Percentiles rank a stretch among this genome's conserved stretches.
These are phyloP conservation scores for Macropis europaea DNA, from an alignment of 2,888 invertebrate species.

Conservation along the genomic window DNA sequence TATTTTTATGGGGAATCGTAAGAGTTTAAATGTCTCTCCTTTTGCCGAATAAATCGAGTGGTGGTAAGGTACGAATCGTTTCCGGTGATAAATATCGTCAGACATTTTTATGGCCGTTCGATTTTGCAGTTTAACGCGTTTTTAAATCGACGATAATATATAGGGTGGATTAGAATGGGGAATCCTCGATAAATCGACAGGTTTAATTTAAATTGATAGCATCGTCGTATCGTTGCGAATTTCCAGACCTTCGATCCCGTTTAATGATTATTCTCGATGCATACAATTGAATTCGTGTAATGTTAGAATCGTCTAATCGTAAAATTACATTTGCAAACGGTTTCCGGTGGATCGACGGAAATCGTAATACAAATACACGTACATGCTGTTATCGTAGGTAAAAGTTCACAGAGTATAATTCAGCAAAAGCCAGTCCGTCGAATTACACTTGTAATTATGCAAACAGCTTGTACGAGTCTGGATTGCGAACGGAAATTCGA, in stretches of 20 bases:
- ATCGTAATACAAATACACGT: too few species aligned
- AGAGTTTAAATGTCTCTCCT: too few species aligned
- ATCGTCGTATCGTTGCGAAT: background rate
- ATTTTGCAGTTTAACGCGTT: conserved; percentile 19
- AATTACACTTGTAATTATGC: background rate
- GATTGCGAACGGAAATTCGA: background rate
- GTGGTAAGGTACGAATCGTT: too few species aligned
- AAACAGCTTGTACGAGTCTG: background rate
- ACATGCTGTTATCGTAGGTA: too few species aligned
- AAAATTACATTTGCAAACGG: too few species aligned
- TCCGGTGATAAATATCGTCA: background rate
- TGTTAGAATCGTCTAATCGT: too few species aligned
- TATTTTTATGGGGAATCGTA: too few species aligned
- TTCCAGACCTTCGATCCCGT: background rate
- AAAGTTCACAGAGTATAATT: too few species aligned
- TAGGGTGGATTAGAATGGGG: background rate
- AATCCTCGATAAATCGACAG: conserved; percentile 12
- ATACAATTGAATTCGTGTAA: too few species aligned
- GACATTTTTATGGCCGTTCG: conserved; percentile 10
- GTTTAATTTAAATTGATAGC: conserved; percentile 18
- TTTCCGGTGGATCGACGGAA: too few species aligned
- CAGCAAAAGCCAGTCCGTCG: background rate
- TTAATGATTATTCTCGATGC: background rate
- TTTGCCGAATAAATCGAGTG: too few species aligned
- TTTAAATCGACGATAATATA: conserved; percentile 20